phyloP scores from a whole-genome alignment of 92 coral and sea anemone species.

The Umimayanthus chanpuru region DNA sequence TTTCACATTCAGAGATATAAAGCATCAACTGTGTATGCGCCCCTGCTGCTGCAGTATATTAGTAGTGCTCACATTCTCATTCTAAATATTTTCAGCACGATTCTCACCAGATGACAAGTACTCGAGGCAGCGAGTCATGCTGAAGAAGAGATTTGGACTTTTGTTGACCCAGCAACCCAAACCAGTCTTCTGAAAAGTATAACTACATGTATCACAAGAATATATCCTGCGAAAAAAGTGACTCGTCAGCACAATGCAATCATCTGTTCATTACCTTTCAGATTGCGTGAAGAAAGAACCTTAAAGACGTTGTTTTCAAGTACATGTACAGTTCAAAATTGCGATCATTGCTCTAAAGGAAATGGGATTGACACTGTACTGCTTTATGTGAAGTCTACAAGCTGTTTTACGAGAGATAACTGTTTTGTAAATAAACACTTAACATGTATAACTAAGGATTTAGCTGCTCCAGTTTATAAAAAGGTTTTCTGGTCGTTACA shows the following conservation, averaged over 20 bases:
- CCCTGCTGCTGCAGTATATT: background rate
- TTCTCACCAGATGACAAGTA: constrained; percentile 99
- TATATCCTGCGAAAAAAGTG: background rate
- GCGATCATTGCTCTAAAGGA: background rate
- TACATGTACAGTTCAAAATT: background rate
- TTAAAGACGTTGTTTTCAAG: background rate
- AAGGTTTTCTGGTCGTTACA: too few species aligned
- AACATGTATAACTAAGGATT: background rate
- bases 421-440: background rate
- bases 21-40: too few species aligned
- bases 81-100: constrained; percentile 72
- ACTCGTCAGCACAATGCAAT: background rate
- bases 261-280: background rate
- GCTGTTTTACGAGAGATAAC: too few species aligned
- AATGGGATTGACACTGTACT: too few species aligned
- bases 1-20: too few species aligned
- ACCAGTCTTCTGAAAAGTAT: constrained; percentile 63
- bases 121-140: constrained; percentile 86
- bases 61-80: background rate
- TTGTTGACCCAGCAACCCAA: constrained; percentile 87
- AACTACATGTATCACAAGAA: too few species aligned
- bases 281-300: background rate
- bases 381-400: too few species aligned
- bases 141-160: constrained; percentile 96
- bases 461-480: background rate